Conservation (phyloP, 2,888 invertebrate species). For the Acutogordius australiensis region DNA sequence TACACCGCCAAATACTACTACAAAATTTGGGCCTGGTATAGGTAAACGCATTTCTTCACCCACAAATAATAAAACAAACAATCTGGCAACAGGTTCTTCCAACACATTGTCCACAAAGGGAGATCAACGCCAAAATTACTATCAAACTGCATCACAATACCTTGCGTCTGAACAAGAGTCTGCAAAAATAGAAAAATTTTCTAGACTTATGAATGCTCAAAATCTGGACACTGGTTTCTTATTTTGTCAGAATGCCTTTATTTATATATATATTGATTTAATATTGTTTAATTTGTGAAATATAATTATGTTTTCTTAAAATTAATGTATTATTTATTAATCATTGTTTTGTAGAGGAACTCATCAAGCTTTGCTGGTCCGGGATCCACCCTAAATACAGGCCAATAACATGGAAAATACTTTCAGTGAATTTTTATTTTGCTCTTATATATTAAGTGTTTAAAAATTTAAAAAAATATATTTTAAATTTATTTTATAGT, state of each 20-base stretch:
- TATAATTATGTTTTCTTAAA: no score
- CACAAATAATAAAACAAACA: not conserved
- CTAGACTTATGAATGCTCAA: not conserved
- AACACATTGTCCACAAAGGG: no score
- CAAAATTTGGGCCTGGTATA: no score
- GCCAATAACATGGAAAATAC: constrained; percentile 36
- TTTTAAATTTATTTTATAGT: no score
- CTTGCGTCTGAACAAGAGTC: not conserved
- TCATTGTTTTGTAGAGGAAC: constrained; percentile 15
- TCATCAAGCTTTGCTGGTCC: constrained; percentile 41
- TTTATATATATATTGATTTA: no score
- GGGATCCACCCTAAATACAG: constrained; percentile 67
- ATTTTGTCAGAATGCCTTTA: no score
- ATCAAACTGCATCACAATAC: not conserved
- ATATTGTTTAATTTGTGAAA: no score
- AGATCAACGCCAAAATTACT: not conserved
- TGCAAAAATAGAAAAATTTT: not conserved
- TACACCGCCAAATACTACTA: no score
- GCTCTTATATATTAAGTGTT: no score
- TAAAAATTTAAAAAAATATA: no score
- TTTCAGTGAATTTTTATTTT: constrained; percentile 34
- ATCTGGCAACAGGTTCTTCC: not conserved
- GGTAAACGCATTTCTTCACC: not conserved
- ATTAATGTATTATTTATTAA: not conserved
- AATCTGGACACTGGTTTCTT: not conserved